These are phyloP conservation scores for Valencia hispanica DNA, from an alignment of 2,797 vertebrate genomes.

Conservation along the genomic window DNA sequence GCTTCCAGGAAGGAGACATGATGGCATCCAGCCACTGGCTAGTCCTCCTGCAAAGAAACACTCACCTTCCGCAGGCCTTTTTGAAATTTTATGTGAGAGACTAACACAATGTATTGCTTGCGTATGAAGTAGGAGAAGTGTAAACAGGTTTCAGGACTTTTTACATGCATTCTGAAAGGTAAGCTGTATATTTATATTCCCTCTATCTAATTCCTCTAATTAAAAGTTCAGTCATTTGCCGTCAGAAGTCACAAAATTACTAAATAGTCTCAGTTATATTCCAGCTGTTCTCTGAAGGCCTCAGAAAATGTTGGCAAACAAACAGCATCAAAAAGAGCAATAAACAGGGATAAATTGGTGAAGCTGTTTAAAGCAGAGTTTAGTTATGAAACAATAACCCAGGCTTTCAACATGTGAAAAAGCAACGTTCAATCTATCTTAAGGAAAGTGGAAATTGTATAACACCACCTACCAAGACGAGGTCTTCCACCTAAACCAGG, in stretches of 20 bases:
- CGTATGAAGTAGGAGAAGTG: not conserved
- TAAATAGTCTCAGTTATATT: not conserved
- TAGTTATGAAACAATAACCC: not conserved
- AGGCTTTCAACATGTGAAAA: not conserved
- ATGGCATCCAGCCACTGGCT: slow-evolving; percentile 30
- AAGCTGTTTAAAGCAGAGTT: not conserved
- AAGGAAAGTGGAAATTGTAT: not conserved
- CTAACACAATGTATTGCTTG: not conserved
- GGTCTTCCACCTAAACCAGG: not conserved
- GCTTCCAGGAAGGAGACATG: slow-evolving; percentile 61
- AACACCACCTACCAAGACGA: not conserved
- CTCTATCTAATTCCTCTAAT: not conserved
- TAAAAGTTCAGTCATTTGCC: not conserved
- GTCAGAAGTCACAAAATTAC: not conserved
- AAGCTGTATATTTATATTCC: not conserved
- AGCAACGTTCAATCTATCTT: not conserved
- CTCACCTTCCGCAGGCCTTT: slow-evolving; percentile 16
- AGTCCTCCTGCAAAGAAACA: not conserved
- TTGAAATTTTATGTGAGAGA: not conserved
- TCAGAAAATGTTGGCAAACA: not conserved
- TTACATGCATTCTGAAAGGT: not conserved
- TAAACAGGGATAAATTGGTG: not conserved
- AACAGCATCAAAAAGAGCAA: not conserved
- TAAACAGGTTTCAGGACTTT: not conserved
- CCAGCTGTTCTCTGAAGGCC: not conserved